phyloP scores from a whole-genome alignment of 2,113 vertebrate species.

The Dipodomys merriami region DNA sequence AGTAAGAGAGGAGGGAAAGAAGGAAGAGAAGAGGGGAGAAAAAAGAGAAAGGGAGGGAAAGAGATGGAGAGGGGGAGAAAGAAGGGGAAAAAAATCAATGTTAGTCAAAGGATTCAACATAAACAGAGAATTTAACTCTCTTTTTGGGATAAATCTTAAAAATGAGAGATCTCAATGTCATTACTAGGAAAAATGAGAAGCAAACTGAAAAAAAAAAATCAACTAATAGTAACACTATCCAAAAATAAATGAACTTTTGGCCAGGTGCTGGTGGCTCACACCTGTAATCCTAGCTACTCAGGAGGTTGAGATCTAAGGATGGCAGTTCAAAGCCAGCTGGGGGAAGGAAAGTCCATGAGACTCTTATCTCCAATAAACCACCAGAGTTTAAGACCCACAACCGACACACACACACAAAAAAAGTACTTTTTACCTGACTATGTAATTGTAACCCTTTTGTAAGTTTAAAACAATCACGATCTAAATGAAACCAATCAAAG shows the following conservation, averaged over 20 bases:
- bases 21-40: not conserved
- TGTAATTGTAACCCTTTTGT: no score
- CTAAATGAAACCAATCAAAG: constrained; percentile 50
- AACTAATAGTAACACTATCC: no score
- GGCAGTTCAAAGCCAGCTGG: no score
- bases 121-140: constrained; percentile 47
- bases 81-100: not conserved
- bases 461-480: not conserved
- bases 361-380: no score
- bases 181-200: not conserved
- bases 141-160: constrained; percentile 10
- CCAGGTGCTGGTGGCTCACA: no score
- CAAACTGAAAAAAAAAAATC: not conserved
- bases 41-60: not conserved
- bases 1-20: no score
- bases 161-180: constrained; percentile 36
- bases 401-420: no score
- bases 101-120: constrained; percentile 20
- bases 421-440: not conserved
- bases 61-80: not conserved
- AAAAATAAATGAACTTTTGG: not conserved
- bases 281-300: no score
- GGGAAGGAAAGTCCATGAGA: no score
- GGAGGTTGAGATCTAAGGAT: no score
- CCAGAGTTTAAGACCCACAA: no score